A percentile compares a stretch with the other conserved stretches of the same genome.
Conservation (phyloP, 2,113 vertebrate genomes). For the Collichthys lucidus region DNA sequence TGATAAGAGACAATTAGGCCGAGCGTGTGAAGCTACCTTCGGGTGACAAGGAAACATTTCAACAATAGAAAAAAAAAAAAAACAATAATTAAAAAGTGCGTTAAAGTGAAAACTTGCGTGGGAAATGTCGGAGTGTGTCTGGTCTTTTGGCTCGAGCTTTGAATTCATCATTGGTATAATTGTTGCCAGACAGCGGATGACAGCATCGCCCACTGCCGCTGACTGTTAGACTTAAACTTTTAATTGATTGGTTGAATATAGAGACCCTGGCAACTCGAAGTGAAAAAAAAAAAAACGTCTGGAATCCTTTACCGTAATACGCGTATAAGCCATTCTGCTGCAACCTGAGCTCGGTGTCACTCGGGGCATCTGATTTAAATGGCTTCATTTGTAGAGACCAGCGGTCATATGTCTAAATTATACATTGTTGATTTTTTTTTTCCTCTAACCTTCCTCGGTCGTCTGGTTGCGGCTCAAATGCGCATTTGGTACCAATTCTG, state of each 20-base stretch:
- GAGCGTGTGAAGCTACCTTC: not conserved
- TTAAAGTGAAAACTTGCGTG: constrained; percentile 49
- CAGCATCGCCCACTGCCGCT: constrained; percentile 53
- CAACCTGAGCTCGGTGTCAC: constrained; percentile 57
- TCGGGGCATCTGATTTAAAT: constrained; percentile 46
- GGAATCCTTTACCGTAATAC: constrained; percentile 50
- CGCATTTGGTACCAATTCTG: constrained; percentile 54
- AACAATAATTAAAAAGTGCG: not conserved
- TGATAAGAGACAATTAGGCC: not conserved
- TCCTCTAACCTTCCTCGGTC: not conserved
- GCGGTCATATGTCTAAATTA: constrained; percentile 41
- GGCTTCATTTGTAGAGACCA: constrained; percentile 38
- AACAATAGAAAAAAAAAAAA: not conserved
- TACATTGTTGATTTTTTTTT: constrained; percentile 4
- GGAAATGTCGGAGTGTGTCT: constrained; percentile 67
- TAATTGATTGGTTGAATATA: constrained; percentile 62
- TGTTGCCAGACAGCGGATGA: constrained; percentile 79
- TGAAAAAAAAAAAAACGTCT: constrained; percentile 12
- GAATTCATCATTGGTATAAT: constrained; percentile 78
- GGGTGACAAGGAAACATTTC: not conserved
- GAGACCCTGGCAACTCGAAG: constrained; percentile 32
- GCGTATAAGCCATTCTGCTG: constrained; percentile 5
- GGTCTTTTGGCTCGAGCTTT: constrained; percentile 58
- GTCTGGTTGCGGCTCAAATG: constrained; percentile 36
- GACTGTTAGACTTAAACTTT: constrained; percentile 58